These are phyloP conservation scores for Volucella inflata DNA, from an alignment of 2,888 invertebrate genomes.

Conservation along the genomic window DNA sequence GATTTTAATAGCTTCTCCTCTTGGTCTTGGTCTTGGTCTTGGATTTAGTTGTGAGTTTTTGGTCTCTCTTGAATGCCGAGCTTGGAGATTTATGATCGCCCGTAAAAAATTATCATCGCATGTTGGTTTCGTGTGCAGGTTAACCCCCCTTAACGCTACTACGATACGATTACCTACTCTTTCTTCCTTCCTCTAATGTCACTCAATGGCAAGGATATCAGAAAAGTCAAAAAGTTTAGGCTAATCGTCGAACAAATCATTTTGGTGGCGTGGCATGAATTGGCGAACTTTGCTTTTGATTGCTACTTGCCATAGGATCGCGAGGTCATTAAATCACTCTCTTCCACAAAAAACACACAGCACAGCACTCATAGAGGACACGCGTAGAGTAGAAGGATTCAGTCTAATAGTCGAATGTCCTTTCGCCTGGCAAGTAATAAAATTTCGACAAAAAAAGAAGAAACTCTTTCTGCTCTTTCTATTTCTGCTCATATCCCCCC, in stretches of 20 bases:
- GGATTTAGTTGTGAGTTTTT: background rate
- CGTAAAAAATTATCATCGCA: constrained; percentile 64
- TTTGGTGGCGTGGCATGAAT: constrained; percentile 66
- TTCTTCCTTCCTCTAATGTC: constrained; percentile 33
- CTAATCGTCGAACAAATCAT: constrained; percentile 72
- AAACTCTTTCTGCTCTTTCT: too few relatives aligned
- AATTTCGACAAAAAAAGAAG: constrained; percentile 18
- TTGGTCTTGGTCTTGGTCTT: background rate
- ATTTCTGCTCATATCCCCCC: too few relatives aligned
- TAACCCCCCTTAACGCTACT: background rate
- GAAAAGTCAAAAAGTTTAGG: constrained; percentile 48
- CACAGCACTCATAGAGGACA: background rate
- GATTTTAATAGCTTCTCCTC: constrained; percentile 39
- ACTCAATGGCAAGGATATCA: constrained; percentile 45
- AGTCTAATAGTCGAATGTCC: constrained; percentile 45
- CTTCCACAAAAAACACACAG: background rate
- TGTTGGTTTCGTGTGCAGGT: constrained; percentile 45
- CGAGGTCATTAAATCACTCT: constrained; percentile 60
- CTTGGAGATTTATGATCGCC: constrained; percentile 44
- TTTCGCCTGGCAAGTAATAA: constrained; percentile 61
- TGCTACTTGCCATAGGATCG: constrained; percentile 45
- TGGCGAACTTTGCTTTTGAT: constrained; percentile 55
- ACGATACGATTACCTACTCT: background rate
- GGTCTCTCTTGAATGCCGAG: too few relatives aligned
- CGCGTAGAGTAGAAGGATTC: constrained; percentile 26